These are phyloP conservation scores for Cancer borealis DNA, from an alignment of 2,888 invertebrate genomes.

Conservation along the genomic window DNA sequence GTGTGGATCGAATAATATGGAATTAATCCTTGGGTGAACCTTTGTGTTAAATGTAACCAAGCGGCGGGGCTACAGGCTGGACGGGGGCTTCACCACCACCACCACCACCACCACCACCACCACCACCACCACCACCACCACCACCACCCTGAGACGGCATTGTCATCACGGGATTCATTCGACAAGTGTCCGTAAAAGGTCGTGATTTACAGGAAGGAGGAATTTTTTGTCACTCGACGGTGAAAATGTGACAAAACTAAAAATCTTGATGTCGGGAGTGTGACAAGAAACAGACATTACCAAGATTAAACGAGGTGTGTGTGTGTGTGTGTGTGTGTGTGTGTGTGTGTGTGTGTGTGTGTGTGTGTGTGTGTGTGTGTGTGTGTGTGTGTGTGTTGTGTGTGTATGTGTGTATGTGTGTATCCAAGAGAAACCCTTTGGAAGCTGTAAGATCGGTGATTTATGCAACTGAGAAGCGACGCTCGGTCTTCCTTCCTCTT, in stretches of 20 bases:
- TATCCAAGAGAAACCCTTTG: conserved; percentile 16
- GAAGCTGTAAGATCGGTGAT: conserved; percentile 54
- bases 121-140: conserved; percentile 13
- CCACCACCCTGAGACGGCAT: not conserved
- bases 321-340: conserved; percentile 31
- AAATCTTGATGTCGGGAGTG: conserved; percentile 14
- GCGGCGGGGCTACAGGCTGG: conserved; percentile 43
- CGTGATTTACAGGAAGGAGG: not conserved
- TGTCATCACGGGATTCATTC: conserved; percentile 40
- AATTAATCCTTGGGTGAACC: conserved; percentile 59
- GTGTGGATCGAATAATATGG: conserved; percentile 58
- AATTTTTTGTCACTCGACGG: conserved; percentile 45
- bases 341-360: conserved; percentile 40
- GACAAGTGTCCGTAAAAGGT: conserved; percentile 22
- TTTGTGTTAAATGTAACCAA: conserved; percentile 68
- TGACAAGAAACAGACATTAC: conserved; percentile 37
- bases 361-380: conserved; percentile 33
- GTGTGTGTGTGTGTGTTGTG: conserved; percentile 37
- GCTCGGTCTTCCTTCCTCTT: conserved; percentile 41
- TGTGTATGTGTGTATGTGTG: not conserved
- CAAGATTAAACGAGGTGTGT: conserved; percentile 27
- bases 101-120: not conserved
- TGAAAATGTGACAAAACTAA: conserved; percentile 26
- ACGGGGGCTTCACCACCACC: not conserved
- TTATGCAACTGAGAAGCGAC: conserved; percentile 46